A percentile compares a stretch with the other conserved stretches of the same genome.
Evolutionary conservation across 2,797 vertebrate species (phyloP).

Genomic region (Mycteria americana): DNA sequence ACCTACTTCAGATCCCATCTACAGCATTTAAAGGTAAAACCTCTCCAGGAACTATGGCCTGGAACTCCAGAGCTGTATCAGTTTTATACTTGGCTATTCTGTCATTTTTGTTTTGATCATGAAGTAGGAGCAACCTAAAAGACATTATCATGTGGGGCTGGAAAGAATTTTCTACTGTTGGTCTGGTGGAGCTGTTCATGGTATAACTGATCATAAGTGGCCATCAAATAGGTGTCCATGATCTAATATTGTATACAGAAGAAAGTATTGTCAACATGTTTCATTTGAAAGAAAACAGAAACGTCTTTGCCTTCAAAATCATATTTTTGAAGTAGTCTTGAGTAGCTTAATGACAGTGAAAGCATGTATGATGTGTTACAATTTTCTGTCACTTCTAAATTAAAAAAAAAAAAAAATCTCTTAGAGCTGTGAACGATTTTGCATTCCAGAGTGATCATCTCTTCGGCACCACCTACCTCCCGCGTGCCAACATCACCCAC

Average conservation of each 20-base stretch:
- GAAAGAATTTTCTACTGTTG: neutral
- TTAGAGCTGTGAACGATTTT: slow-evolving; percentile 16
- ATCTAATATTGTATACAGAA: neutral
- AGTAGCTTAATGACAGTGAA: slow-evolving; percentile 13
- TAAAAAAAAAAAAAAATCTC: neutral
- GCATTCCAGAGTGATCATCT: slow-evolving; percentile 12
- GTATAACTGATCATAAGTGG: neutral
- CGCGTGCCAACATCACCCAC: neutral
- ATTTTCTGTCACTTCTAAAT: slow-evolving; percentile 49
- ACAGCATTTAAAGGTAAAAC: neutral
- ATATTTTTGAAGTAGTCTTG: neutral
- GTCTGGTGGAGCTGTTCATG: neutral
- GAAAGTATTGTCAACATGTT: neutral
- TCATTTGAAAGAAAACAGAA: neutral
- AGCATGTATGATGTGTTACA: slow-evolving; percentile 31
- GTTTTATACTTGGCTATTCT: neutral
- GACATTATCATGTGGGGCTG: neutral
- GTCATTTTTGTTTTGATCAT: neutral
- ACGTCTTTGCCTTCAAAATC: neutral
- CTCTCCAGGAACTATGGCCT: neutral
- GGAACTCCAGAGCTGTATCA: neutral
- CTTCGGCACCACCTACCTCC: slow-evolving; percentile 13
- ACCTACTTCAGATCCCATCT: neutral
- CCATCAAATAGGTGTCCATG: neutral
- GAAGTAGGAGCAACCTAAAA: neutral